Conservation (phyloP, 1,140 invertebrate genomes). For the Cephus cinctus region DNA sequence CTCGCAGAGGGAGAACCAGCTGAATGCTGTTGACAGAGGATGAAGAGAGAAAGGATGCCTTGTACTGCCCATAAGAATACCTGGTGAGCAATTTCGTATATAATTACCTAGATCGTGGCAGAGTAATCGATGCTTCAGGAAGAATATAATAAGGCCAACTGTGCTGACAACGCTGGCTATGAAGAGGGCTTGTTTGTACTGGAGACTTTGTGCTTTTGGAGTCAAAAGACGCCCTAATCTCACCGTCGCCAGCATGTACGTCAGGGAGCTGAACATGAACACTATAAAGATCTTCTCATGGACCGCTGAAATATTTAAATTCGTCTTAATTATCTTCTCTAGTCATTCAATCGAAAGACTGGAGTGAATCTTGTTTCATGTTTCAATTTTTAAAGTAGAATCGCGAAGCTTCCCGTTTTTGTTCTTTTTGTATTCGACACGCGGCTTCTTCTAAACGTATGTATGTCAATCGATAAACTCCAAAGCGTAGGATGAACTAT, state of each 20-base stretch:
- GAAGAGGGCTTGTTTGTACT: conserved; percentile 74
- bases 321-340: no score
- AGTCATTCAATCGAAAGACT: no score
- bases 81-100: conserved; percentile 3
- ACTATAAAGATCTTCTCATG: conserved; percentile 91
- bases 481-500: conserved; percentile 4
- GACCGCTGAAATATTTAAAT: conserved; percentile 77
- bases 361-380: no score
- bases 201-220: conserved; percentile 60
- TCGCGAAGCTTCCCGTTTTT: no score
- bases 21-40: conserved; percentile 72
- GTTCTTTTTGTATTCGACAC: no score
- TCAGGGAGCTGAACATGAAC: conserved; percentile 85
- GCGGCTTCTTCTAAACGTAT: no score
- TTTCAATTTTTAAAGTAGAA: no score
- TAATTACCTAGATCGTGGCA: conserved; percentile 84
- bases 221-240: conserved; percentile 54
- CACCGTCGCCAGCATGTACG: conserved; percentile 77
- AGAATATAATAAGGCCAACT: conserved; percentile 79
- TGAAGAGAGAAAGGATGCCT: background rate
- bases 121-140: conserved; percentile 81
- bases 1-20: conserved; percentile 90
- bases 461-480: conserved; percentile 4
- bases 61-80: background rate
- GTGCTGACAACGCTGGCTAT: conserved; percentile 75